These are phyloP conservation scores for Heteromyza rotundicornis DNA, from an alignment of 2,888 invertebrate species.

Conservation along the genomic window DNA sequence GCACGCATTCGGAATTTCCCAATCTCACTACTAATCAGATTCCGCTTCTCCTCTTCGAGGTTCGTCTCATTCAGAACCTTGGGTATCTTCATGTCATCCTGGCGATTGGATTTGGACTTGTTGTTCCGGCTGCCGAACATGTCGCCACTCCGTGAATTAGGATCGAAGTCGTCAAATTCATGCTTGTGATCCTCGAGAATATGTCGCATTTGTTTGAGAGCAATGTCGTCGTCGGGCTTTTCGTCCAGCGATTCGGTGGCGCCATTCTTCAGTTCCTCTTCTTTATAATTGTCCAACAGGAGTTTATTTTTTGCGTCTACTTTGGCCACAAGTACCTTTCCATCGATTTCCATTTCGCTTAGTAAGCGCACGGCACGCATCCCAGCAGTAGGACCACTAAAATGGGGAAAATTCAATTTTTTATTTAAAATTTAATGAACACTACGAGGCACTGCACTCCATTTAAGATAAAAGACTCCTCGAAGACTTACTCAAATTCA, in stretches of 20 bases:
- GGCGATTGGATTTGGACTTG: constrained; percentile 44
- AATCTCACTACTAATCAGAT: constrained; percentile 95
- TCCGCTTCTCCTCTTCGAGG: constrained; percentile 95
- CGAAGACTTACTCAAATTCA: constrained; percentile 86
- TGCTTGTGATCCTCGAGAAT: constrained; percentile 79
- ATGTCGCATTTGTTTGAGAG: constrained; percentile 78
- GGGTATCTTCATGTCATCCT: constrained; percentile 54
- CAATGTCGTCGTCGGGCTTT: constrained; percentile 69
- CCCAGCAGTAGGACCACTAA: constrained; percentile 87
- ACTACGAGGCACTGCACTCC: too few relatives aligned
- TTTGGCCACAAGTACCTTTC: constrained; percentile 92
- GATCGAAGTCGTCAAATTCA: constrained; percentile 56
- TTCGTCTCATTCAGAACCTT: constrained; percentile 82
- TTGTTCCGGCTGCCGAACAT: constrained; percentile 45
- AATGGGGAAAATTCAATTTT: constrained; percentile 27
- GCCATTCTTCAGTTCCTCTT: constrained; percentile 70
- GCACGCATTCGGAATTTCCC: constrained; percentile 95
- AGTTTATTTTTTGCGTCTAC: constrained; percentile 98
- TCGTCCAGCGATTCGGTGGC: constrained; percentile 67
- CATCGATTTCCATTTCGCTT: constrained; percentile 91
- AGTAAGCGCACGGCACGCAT: constrained; percentile 90
- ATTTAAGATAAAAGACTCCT: too few relatives aligned
- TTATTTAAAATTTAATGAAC: constrained; percentile 5
- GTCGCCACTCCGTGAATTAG: constrained; percentile 37
- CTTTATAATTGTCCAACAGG: constrained; percentile 91